Evolutionary conservation across 2,113 vertebrate genomes (phyloP).

Genomic region (Ceuthmochares aereus): DNA sequence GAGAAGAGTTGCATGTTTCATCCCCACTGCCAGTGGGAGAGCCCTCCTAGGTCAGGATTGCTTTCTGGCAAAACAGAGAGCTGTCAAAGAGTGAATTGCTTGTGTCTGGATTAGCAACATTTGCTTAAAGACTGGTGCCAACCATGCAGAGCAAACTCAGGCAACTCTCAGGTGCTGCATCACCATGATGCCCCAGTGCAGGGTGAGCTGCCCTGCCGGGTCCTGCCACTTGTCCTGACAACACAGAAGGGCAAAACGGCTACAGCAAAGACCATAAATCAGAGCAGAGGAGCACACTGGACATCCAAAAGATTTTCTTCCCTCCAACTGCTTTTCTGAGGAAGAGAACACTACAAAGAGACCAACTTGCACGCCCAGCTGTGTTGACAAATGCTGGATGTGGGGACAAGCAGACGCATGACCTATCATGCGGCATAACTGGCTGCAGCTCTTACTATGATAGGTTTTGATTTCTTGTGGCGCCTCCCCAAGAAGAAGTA

Average conservation of each 20-base stretch:
- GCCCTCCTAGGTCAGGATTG: neutral
- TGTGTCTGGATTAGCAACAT: neutral
- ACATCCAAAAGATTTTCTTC: neutral
- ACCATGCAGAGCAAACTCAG: neutral
- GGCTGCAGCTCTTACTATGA: neutral
- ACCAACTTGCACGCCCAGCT: accelerated
- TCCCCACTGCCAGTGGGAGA: neutral
- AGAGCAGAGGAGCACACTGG: neutral
- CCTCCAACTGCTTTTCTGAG: neutral
- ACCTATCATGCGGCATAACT: neutral
- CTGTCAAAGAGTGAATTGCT: neutral
- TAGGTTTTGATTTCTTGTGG: neutral
- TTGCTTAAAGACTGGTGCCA: neutral
- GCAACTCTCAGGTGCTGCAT: neutral
- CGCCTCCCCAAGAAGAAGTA: neutral
- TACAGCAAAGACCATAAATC: neutral
- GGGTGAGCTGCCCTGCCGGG: neutral
- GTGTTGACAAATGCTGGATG: neutral
- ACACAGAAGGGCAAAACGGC: neutral
- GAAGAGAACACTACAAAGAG: neutral
- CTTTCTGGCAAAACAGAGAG: neutral
- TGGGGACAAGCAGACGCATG: neutral
- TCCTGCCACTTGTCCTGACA: neutral
- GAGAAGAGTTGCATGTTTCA: neutral
- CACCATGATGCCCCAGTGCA: accelerated